A percentile compares a stretch with the other conserved stretches of the same genome.
phyloP scores from a whole-genome alignment of 2,888 invertebrate genomes.

The Drosophila subsilvestris region DNA sequence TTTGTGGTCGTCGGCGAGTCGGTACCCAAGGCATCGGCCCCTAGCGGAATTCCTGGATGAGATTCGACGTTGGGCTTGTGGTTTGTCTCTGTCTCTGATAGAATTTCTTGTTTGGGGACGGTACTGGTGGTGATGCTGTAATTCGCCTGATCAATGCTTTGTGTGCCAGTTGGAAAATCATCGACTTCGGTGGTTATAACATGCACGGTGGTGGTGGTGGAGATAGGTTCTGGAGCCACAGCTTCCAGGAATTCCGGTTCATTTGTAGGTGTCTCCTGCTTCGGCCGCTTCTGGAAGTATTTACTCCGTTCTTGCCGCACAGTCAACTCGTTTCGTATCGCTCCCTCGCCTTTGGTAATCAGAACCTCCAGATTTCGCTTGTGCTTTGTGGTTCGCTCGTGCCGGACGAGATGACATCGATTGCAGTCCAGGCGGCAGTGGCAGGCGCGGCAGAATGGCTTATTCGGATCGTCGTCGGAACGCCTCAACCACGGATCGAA shows the following conservation, averaged over 20 bases:
- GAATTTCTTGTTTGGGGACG: slow-evolving; percentile 19
- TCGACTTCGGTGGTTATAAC: too few species aligned
- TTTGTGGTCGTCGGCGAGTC: not conserved
- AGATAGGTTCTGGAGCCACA: slow-evolving; percentile 8
- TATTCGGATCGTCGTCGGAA: slow-evolving; percentile 74
- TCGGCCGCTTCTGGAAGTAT: slow-evolving; percentile 71
- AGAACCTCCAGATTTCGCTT: slow-evolving; percentile 77
- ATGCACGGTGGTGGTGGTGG: not conserved
- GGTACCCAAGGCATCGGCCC: not conserved
- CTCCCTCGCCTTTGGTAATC: slow-evolving; percentile 77
- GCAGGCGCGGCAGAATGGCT: slow-evolving; percentile 82
- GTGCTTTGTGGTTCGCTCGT: slow-evolving; percentile 81
- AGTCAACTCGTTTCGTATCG: slow-evolving; percentile 73
- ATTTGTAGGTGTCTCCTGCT: slow-evolving; percentile 12
- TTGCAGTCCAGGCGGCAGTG: slow-evolving; percentile 81
- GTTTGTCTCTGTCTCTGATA: slow-evolving; percentile 3
- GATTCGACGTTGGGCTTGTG: not conserved
- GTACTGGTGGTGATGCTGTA: not conserved
- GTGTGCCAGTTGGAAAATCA: not conserved
- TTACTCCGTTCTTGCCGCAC: slow-evolving; percentile 80
- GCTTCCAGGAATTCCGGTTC: slow-evolving; percentile 9
- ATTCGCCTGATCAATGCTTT: too few species aligned
- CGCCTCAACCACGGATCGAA: slow-evolving; percentile 81
- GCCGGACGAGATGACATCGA: slow-evolving; percentile 81
- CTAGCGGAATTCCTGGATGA: not conserved